Evolutionary conservation across 2,113 vertebrate species (phyloP), one percentile per base, ranked within the genome.

Genomic region (Bettongia penicillata): DNA sequence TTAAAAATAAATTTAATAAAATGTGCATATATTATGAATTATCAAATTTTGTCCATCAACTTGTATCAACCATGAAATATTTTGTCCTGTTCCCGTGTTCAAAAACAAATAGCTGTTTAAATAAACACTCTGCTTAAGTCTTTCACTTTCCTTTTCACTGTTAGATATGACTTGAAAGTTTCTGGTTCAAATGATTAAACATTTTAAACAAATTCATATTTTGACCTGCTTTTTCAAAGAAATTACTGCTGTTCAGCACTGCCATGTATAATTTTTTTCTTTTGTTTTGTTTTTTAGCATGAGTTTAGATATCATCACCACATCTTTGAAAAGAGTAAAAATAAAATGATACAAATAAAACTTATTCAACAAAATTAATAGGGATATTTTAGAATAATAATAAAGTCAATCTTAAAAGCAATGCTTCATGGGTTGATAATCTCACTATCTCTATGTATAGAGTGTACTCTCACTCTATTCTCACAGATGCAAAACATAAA

Each of bases 321-420:
- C 52, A 96, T 90, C 96, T 94, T 50, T 77, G 49, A 96, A 96
- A 97, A 53, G 49, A 91, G 51, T 89, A 53, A 91, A 53, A 53
- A 49, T 25, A 26, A 43, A 53, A n/a, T 37, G 57, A 0, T 6
- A 94, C 51, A 89, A 96, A 50, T 16, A 95, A 96, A 50, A 94
- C 89, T 16, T 89, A 14, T 90, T 95, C 84, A 51, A 90, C 8
- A 90, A 96, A 95, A 93, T 31, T 48, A 89, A 96, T 90, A 92
- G 93, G 91, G 23, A 12, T 0, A 94, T 43, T 91, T 37, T 11
- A 77, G 28, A 92, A 68, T 26, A 57, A 91, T 95, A 96, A 47
- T 47, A 92, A 95, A 95, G n/a, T 96, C 90, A 96, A 84, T 91
- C 91, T 95, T 90, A 53, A 91, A 51, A 28, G 50, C 31, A 37